phyloP scores from a whole-genome alignment of 2,888 invertebrate genomes.

The Eupeodes latifasciatus region DNA sequence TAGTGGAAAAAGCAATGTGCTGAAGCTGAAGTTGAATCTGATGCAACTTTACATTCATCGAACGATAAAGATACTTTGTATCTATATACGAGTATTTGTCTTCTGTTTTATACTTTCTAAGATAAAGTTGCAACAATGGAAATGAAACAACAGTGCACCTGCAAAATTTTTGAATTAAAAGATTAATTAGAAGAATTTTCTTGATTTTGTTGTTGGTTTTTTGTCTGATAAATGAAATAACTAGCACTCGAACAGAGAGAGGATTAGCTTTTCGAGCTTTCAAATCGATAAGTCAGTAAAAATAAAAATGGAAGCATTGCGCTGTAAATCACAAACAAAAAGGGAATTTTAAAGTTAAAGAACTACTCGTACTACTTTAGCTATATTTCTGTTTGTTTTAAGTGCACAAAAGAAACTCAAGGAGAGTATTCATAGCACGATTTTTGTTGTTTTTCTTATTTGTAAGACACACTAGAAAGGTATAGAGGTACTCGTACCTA shows the following conservation, averaged over 20 bases:
- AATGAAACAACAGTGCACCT: not conserved
- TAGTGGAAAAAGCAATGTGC: not conserved
- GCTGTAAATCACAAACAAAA: not conserved
- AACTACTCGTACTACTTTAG: no score
- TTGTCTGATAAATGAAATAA: not conserved
- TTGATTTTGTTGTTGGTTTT: not conserved
- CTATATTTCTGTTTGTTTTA: no score
- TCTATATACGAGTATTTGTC: not conserved
- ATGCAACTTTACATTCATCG: slow-evolving; percentile 4
- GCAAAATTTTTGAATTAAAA: slow-evolving; percentile 5
- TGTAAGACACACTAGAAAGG: no score
- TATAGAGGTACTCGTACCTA: no score
- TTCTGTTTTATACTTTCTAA: not conserved
- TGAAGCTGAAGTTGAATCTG: not conserved
- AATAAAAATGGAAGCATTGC: not conserved
- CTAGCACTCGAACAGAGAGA: not conserved
- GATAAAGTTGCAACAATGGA: slow-evolving; percentile 29
- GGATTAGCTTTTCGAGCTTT: slow-evolving; percentile 5
- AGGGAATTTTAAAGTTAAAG: not conserved
- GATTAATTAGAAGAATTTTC: slow-evolving; percentile 28
- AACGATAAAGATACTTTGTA: slow-evolving; percentile 9
- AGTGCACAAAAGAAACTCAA: no score
- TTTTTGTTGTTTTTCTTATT: no score
- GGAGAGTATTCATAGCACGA: no score
- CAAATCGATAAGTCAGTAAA: not conserved